Conservation (phyloP, 2,797 vertebrate species). For the Miichthys miiuy region DNA sequence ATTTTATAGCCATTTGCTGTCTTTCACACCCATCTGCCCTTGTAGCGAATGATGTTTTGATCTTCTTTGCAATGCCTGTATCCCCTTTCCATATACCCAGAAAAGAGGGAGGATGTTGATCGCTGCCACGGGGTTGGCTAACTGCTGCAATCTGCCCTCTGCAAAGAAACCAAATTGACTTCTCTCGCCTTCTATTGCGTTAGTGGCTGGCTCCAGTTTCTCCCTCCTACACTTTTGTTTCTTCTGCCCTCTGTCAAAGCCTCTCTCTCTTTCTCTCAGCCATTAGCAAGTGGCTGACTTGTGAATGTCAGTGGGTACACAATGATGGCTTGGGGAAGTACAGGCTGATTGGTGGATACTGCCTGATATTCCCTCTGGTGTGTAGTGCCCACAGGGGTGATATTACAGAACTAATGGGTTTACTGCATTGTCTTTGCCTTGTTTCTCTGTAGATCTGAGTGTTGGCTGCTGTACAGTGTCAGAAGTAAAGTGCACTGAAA, state of each 20-base stretch:
- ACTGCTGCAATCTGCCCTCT: slow-evolving; percentile 80
- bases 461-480: slow-evolving; percentile 43
- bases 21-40: slow-evolving; percentile 61
- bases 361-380: slow-evolving; percentile 73
- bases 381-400: slow-evolving; percentile 57
- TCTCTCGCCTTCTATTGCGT: slow-evolving; percentile 80
- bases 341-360: slow-evolving; percentile 54
- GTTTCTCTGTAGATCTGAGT: slow-evolving; percentile 52
- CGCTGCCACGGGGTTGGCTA: slow-evolving; percentile 58
- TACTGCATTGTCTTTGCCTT: slow-evolving; percentile 53
- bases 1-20: slow-evolving; percentile 70
- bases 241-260: slow-evolving; percentile 67
- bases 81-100: slow-evolving; percentile 57
- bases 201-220: slow-evolving; percentile 80
- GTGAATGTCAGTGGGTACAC: slow-evolving; percentile 73
- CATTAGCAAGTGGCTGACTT: slow-evolving; percentile 65
- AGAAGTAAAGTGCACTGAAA: slow-evolving; percentile 50
- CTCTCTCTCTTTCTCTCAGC: slow-evolving; percentile 30
- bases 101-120: slow-evolving; percentile 65
- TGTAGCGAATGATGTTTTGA: slow-evolving; percentile 65
- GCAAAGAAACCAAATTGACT: slow-evolving; percentile 82
- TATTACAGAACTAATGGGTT: slow-evolving; percentile 72
- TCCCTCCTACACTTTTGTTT: slow-evolving; percentile 67
- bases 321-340: slow-evolving; percentile 62
- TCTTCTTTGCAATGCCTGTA: slow-evolving; percentile 48